Evolutionary conservation across 2,113 vertebrate genomes (phyloP), one percentile per base, ranked within the genome.

Genomic region (Myotis brandtii): DNA sequence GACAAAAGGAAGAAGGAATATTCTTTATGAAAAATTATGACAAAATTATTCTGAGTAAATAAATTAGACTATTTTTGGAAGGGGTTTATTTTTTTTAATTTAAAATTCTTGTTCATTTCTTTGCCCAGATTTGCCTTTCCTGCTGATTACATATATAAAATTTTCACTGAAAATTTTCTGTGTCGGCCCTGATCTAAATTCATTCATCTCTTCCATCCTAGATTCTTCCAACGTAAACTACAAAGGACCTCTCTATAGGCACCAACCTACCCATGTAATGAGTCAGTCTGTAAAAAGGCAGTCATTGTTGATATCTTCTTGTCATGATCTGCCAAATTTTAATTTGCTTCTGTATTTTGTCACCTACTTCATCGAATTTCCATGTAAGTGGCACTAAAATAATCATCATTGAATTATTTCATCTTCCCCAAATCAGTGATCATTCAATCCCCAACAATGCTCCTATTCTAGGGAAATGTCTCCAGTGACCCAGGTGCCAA

Each of bases 61-160:
- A 89, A 95, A 96, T 14, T 27, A 5, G 5, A 87, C 43, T 79
- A 40, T 62, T 50, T 88, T 54, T 79, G 48, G 11, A 84, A 73
- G n/a, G 17, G 23, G 25, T 9, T 32, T 46, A 3, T 16, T 48
- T 73, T 30, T 50, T 77, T 77, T 12, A 21, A 92, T 79, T 93
- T 40, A 48, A 21, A n/a, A 30, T 83, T 95, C 75, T 92, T 79
- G 21, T 20, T 85, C 5, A 92, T 83, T 93, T 93, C 34, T 82
- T 96, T 93, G 89, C 25, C 34, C 37, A 59, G 20, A 11, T 88
- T 81, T 88, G 23, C 23, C 46, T 88, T 94, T 80, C 83, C 34
- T 5, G n/a, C 2, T 73, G 10, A 92, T 82, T 59, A 83, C 20
- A 64, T 67, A 10, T 70, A 52, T 32, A 84, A 52, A 85, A 30